Percentiles rank a stretch among this genome's conserved stretches.
These are phyloP conservation scores for Nothura maculosa DNA, from an alignment of 2,797 vertebrate genomes.

Conservation along the genomic window DNA sequence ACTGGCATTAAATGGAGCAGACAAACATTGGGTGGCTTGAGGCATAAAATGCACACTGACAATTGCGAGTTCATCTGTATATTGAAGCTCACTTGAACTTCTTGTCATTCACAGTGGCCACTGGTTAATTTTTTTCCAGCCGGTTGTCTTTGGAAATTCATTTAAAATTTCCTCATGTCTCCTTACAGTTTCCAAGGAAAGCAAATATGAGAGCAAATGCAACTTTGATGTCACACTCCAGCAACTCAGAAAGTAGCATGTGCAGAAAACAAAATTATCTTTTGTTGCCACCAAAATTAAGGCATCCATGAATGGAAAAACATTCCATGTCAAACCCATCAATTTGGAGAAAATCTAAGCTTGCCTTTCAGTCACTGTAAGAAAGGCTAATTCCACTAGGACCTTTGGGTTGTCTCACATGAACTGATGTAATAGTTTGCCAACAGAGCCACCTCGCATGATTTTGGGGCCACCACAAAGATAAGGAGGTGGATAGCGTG, in stretches of 20 bases:
- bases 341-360: not conserved
- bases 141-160: not conserved
- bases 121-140: not conserved
- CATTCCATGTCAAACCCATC: fast-evolving
- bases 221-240: not conserved
- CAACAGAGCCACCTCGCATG: not conserved
- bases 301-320: not conserved
- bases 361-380: not conserved
- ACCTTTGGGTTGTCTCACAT: not conserved
- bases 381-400: not conserved
- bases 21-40: not conserved
- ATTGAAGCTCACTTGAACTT: not conserved
- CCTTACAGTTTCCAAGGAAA: not conserved
- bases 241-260: fast-evolving
- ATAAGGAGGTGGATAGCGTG: fast-evolving
- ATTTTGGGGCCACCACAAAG: not conserved
- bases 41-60: not conserved
- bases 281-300: not conserved
- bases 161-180: not conserved
- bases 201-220: not conserved
- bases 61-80: not conserved
- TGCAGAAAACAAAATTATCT: fast-evolving
- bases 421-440: fast-evolving
- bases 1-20: not conserved
- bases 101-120: not conserved